Percentiles rank a stretch among this genome's conserved stretches.
phyloP scores from a whole-genome alignment of 2,797 vertebrate genomes.

The Sylvilagus floridanus region DNA sequence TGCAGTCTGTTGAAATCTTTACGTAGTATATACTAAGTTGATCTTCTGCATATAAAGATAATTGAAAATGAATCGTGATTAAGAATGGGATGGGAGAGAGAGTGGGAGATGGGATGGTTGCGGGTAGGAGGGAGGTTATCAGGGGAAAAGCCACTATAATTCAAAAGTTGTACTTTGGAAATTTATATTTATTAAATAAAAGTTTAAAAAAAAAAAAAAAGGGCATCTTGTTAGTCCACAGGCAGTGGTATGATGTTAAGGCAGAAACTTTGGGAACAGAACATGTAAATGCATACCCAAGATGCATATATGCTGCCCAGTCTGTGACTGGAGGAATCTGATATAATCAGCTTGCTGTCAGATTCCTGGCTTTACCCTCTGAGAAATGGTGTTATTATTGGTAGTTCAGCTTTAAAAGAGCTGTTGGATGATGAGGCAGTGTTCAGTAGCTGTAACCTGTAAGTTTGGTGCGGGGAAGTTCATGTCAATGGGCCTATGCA shows the following conservation, averaged over 20 bases:
- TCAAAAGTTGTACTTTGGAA: too few species aligned
- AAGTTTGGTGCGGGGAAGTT: background rate
- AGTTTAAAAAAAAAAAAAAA: too few species aligned
- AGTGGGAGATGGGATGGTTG: too few species aligned
- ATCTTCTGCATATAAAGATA: too few species aligned
- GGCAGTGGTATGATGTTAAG: background rate
- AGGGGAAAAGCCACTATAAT: too few species aligned
- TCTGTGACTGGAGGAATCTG: background rate
- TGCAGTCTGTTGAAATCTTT: too few species aligned
- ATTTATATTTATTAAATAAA: too few species aligned
- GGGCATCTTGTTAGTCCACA: background rate
- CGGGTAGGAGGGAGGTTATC: too few species aligned
- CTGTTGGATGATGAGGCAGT: background rate
- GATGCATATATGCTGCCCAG: background rate
- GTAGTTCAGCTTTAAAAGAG: background rate
- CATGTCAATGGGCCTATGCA: background rate
- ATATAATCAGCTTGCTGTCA: background rate
- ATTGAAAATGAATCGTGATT: too few species aligned
- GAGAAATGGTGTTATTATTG: background rate
- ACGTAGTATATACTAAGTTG: too few species aligned
- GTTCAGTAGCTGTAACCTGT: background rate
- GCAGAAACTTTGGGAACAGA: background rate
- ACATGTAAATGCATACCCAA: background rate
- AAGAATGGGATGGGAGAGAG: too few species aligned
- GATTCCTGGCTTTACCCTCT: background rate